These are phyloP conservation scores for Streptopelia turtur DNA, from an alignment of 2,797 vertebrate genomes.

Conservation along the genomic window DNA sequence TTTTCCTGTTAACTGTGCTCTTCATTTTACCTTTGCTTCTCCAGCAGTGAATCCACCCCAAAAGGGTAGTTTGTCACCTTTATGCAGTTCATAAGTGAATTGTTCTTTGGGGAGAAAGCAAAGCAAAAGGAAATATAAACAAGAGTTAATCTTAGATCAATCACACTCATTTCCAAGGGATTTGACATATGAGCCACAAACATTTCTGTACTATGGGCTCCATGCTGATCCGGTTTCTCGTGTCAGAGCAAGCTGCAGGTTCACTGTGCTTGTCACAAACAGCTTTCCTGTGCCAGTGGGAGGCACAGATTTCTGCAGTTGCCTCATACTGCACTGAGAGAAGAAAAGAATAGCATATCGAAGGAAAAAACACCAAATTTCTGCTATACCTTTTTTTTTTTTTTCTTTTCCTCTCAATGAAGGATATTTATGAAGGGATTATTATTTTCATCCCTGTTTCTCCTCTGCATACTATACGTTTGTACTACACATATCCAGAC, in stretches of 20 bases:
- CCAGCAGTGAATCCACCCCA: not conserved
- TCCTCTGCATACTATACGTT: not conserved
- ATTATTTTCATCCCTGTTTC: not conserved
- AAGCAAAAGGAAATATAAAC: not conserved
- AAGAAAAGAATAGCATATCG: not conserved
- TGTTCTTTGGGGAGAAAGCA: not conserved
- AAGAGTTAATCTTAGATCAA: not conserved
- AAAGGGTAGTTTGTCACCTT: constrained; percentile 1
- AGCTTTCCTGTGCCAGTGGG: not conserved
- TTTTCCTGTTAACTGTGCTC: not conserved
- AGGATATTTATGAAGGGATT: not conserved
- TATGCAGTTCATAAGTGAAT: not conserved
- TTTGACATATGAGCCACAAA: not conserved
- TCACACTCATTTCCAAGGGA: not conserved
- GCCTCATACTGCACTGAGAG: not conserved
- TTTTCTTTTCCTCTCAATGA: not conserved
- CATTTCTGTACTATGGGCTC: not conserved
- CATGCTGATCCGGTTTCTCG: rapidly evolving
- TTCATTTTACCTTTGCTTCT: constrained; percentile 32
- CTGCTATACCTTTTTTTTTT: not conserved
- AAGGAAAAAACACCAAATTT: not conserved
- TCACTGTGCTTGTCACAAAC: not conserved
- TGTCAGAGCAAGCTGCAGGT: not conserved
- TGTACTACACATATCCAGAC: not conserved
- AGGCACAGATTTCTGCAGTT: not conserved